These are phyloP conservation scores for Tenthredo livida DNA, from an alignment of 2,888 invertebrate species.

Conservation along the genomic window DNA sequence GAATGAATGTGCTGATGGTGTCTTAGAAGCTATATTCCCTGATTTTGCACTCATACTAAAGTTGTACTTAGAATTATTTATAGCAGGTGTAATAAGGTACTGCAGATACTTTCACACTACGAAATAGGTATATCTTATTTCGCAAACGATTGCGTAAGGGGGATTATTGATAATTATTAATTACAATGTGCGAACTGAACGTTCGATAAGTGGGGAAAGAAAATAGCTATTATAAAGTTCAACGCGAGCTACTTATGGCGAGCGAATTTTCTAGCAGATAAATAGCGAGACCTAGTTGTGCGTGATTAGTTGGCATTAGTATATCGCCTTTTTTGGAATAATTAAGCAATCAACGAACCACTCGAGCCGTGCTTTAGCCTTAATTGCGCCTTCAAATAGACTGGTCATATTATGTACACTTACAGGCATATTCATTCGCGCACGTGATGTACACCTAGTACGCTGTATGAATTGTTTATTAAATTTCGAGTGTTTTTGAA, in stretches of 20 bases:
- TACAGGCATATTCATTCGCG: background rate
- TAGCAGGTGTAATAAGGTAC: background rate
- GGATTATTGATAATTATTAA: background rate
- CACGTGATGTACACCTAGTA: background rate
- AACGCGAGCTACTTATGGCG: background rate
- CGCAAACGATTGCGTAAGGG: background rate
- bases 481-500: background rate
- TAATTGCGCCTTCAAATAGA: constrained; percentile 1
- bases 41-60: background rate
- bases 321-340: constrained; percentile 25
- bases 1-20: background rate
- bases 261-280: background rate
- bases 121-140: background rate
- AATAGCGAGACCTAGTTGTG: background rate
- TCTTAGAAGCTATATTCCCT: background rate
- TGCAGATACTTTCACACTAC: background rate
- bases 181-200: background rate
- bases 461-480: background rate
- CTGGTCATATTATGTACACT: background rate
- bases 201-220: background rate
- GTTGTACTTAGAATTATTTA: background rate
- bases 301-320: constrained; percentile 7
- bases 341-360: constrained; percentile 24
- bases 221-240: background rate
- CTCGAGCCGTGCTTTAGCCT: background rate